Base-by-base conservation (phyloP, 2,113 vertebrate species). In the Taxidea taxus region DNA sequence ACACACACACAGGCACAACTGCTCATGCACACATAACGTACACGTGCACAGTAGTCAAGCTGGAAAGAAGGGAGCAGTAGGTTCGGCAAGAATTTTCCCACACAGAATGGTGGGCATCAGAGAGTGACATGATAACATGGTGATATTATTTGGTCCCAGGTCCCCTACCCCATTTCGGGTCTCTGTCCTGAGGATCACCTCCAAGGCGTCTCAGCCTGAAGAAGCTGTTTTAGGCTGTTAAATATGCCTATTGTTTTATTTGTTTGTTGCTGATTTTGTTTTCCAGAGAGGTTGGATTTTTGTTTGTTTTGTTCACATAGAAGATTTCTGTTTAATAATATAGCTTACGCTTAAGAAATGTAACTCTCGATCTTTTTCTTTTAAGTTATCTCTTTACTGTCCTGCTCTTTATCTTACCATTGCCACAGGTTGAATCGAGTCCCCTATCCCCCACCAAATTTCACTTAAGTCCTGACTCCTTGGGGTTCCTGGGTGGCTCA, bases 111-210 rank as follows among this genome's bases (percentile, higher is more conserved):
- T 14, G 20, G 23, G 11, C 13, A 16, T 49, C 68, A 37, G 75
- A 49, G 6, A 15, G 14, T 31, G 37, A 66, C 62, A 66, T 34
- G 31, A 66, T 51, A 16, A 31, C 14, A 1, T 8, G 34, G 21
- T 37, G 12, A 8, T 12, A 8, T 10, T 60, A 11, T 54, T 42
- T 70, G 25, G n/a, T 68, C 25, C n/a, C 20, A 2, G 39, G 18
- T 34, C 66, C 1, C 21, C 23, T 9, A 0, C 2, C 7, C 3
- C 11, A n/a, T 54, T 42, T 44, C 3, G 23, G 16, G 25, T 11
- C 18, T 9, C 39, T 54, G 12, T 27, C 47, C 87, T 49, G n/a
- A 87, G 27, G 47, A 25, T 12, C 3, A 60, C 9, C 15, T 3
- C 18, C 21, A 8, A 3, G 8, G 75, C 25, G 15, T 77, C 60